phyloP scores from a whole-genome alignment of 2,113 vertebrate genomes.

The Turdus rufiventris region DNA sequence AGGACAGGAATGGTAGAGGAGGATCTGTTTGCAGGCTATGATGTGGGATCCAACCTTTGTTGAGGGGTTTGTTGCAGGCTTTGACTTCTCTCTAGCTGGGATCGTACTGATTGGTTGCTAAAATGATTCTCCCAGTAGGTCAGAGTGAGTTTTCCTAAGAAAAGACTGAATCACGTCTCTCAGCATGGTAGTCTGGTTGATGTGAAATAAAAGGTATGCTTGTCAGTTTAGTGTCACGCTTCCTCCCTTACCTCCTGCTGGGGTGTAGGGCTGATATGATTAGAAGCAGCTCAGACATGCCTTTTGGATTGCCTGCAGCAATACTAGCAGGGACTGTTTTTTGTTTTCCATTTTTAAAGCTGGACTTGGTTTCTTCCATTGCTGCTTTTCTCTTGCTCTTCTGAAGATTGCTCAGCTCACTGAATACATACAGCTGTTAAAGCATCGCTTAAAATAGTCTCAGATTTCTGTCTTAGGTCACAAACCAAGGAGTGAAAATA shows the following conservation, averaged over 20 bases:
- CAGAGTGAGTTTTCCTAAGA: background rate
- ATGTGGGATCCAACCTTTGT: background rate
- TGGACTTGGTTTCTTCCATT: background rate
- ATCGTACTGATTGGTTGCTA: background rate
- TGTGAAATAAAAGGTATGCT: slow-evolving; percentile 44
- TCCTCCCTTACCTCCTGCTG: slow-evolving; percentile 33
- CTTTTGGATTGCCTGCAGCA: slow-evolving; percentile 45
- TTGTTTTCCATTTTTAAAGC: slow-evolving; percentile 21
- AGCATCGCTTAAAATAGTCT: background rate
- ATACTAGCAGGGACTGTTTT: slow-evolving; percentile 17
- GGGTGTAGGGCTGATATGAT: slow-evolving; percentile 32
- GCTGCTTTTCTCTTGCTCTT: background rate
- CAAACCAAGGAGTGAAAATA: background rate
- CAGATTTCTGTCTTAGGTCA: background rate
- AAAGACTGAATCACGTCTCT: background rate
- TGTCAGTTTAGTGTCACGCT: slow-evolving; percentile 43
- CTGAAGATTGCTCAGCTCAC: background rate
- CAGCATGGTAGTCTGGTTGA: slow-evolving; percentile 35
- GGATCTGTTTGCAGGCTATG: background rate
- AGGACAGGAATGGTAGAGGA: background rate
- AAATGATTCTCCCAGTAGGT: background rate
- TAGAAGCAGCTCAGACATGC: slow-evolving; percentile 45
- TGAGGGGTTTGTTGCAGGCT: background rate
- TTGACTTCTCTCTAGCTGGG: background rate
- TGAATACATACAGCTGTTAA: background rate